Base-by-base conservation (phyloP, 2,113 vertebrate species). In the Tautogolabrus adspersus region DNA sequence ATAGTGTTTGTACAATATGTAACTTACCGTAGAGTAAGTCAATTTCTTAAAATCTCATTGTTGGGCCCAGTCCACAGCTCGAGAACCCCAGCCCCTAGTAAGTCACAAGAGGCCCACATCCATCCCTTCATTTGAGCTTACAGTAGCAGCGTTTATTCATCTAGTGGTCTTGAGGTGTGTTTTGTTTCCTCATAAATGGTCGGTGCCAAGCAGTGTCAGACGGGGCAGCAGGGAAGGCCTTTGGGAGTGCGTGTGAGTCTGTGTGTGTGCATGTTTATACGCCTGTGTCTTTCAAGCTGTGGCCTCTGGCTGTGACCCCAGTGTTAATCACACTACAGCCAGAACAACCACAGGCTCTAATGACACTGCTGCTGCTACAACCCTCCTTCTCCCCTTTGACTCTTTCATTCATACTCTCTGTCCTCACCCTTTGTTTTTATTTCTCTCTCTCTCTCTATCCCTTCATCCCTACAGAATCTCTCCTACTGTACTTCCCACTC, bases 261-360 rank as follows among this genome's bases (percentile, higher is more conserved):
- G 23, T 66, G 64, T 49, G 76, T 66, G 68, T 51, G n/a, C 38
- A 30, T 80, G 51, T 77, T 58, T 86, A 38, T 85, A 47, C 79
- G 66, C 42, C 12, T 67, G 71, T 77, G 77, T 74, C 72, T 74
- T 84, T 82, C 63, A 86, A 73, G 81, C 75, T 84, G 80, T 6
- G 75, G 86, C 87, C 84, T 88, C 85, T 88, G 84, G 84, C 86
- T 90, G 55, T 88, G 86, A 92, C 87, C 86, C 72, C 83, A 83
- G 88, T 87, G 89, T 88, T 89, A 91, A 92, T 93, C 87, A 89
- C 87, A 82, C 88, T 66, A 69, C 79, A 84, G 77, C 76, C 79
- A 87, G 84, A 88, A 85, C 82, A 90, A 89, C 88, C 90, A 79
- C 84, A 81, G 73, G 77, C 85, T 84, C 68, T 70, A 73, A 77